phyloP scores from a whole-genome alignment of 2,888 invertebrate genomes.

The Galerucella nymphaeae region DNA sequence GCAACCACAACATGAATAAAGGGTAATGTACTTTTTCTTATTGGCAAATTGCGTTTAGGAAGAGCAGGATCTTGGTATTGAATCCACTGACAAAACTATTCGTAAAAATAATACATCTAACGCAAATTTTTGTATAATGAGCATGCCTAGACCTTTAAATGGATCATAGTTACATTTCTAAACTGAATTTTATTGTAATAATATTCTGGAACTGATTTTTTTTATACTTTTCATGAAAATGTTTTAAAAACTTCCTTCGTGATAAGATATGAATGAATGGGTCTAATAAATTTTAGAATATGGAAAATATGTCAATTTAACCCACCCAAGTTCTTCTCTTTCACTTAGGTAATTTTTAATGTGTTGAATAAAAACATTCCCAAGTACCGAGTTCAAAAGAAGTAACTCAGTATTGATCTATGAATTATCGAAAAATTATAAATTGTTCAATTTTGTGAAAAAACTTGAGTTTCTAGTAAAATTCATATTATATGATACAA shows the following conservation, averaged over 20 bases:
- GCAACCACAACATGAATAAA: constrained; percentile 31
- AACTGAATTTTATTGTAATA: constrained; percentile 1
- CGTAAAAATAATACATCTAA: background rate
- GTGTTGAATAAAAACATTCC: constrained; percentile 11
- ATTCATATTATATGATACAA: background rate
- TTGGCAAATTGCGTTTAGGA: background rate
- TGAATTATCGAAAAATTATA: background rate
- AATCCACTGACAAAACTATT: too few relatives aligned
- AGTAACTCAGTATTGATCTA: background rate
- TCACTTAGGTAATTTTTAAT: constrained; percentile 4
- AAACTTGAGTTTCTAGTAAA: too few relatives aligned
- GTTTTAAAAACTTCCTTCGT: background rate
- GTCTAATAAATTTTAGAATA: background rate
- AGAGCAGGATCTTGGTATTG: too few relatives aligned
- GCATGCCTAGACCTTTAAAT: background rate
- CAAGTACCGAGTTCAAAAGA: constrained; percentile 4
- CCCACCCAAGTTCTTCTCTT: background rate
- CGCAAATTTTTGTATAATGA: background rate
- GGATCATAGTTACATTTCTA: background rate
- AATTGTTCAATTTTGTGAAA: background rate
- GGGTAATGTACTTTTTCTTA: constrained; percentile 8
- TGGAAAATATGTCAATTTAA: constrained; percentile 9
- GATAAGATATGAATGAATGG: background rate
- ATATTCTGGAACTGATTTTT: constrained; percentile 11
- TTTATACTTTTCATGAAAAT: constrained; percentile 1